Evolutionary conservation across 1,140 invertebrate species (phyloP), one percentile per base, ranked within the genome.

Genomic region (Frieseomelitta varia): DNA sequence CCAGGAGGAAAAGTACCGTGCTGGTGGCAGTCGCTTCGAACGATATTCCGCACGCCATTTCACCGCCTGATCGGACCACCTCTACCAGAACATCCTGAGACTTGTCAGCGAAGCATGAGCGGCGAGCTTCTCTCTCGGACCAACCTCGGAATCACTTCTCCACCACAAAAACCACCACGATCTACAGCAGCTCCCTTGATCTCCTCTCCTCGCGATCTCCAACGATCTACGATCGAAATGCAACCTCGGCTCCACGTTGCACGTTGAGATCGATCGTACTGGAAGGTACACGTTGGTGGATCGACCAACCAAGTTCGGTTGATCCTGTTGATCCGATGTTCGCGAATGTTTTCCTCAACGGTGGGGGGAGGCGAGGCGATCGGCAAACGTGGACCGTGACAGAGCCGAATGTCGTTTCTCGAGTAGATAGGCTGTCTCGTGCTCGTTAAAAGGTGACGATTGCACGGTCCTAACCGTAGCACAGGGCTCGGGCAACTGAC

Each of bases 401-500:
- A 17, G 11, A 17, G 65, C 55, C 71, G 21, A 19, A 8, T 8
- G 39, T 68, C 56, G 27, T 73, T n/a, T n/a, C 14, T 51, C 39
- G 63, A 47, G 19, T 21, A 47, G 39, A 47, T 47, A 65, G 71
- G 47, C 81, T 77, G 56, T 39, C 79, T 69, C 65, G 84, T 88
- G 65, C 74, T 84, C 79, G 87, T 87, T 74, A 81, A 89, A 87
- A 81, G 85, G 69, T 90, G 88, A 89, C 85, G 88, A 90, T 88
- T 84, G 88, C 63, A 69, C 93, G 93, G 93, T 95, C 94, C 94
- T 95, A 93, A 95, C 94, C 94, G 94, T 93, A 92, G 94, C 94
- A 94, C 94, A 93, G 93, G 94, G 94, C 94, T 94, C 93, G 90
- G 93, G 92, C 94, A 94, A 95, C 94, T 95, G 94, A 94, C 94